Evolutionary conservation across 2,113 vertebrate genomes (phyloP).

Genomic region (Okapia johnstoni): DNA sequence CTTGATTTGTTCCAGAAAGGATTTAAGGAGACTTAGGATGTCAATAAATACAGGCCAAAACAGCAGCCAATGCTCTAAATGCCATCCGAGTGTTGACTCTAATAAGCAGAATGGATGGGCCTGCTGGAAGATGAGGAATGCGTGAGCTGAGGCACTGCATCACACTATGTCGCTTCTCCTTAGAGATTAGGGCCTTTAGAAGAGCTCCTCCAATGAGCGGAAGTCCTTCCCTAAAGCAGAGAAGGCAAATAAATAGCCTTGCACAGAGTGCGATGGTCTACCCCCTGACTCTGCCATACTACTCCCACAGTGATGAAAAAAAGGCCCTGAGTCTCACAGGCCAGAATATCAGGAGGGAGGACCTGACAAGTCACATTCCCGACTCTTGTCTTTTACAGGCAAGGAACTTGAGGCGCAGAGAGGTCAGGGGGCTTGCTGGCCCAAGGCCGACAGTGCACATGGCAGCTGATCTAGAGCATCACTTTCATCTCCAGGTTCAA

Average conservation of each 20-base stretch:
- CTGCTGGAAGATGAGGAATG: not conserved
- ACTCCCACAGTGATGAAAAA: not conserved
- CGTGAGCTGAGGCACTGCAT: not conserved
- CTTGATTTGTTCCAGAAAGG: slow-evolving; percentile 47
- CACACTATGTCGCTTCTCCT: not conserved
- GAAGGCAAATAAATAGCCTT: not conserved
- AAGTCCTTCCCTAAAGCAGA: not conserved
- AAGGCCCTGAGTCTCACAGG: not conserved
- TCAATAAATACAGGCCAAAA: slow-evolving; percentile 46
- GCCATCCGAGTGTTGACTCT: not conserved
- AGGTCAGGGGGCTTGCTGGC: not conserved
- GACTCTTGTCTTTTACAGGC: not conserved
- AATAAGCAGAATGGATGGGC: not conserved
- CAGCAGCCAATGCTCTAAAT: slow-evolving; percentile 3
- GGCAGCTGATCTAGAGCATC: too few relatives aligned
- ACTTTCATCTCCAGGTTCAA: not conserved
- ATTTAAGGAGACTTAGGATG: slow-evolving; percentile 57
- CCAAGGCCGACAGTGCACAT: accelerated
- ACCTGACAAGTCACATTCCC: not conserved
- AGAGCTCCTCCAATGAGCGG: not conserved
- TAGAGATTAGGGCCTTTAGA: not conserved
- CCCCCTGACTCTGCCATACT: too few relatives aligned
- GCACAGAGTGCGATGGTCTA: accelerated
- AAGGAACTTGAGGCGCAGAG: not conserved
- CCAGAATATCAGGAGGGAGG: not conserved